phyloP scores from a whole-genome alignment of 2,113 vertebrate species.

The Dicrurus megarhynchus region DNA sequence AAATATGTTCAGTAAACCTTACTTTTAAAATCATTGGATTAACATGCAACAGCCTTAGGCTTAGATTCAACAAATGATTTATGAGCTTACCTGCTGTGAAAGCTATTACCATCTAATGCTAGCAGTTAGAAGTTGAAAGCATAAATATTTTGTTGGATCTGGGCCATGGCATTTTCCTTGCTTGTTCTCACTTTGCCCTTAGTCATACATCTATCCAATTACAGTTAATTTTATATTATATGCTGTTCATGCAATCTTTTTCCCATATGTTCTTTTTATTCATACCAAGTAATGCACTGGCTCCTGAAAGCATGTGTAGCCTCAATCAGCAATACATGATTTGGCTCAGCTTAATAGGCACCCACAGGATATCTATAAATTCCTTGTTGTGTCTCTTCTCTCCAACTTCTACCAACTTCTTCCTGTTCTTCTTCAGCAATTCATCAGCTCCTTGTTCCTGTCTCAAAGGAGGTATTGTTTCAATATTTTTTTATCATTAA shows the following conservation, averaged over 20 bases:
- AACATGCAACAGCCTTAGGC: background rate
- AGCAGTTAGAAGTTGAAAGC: conserved; percentile 17
- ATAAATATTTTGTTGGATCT: conserved; percentile 15
- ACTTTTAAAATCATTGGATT: conserved; percentile 3
- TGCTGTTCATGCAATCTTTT: background rate
- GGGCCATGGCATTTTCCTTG: background rate
- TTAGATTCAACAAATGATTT: conserved; percentile 13
- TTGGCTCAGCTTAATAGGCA: background rate
- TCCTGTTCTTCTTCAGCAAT: background rate
- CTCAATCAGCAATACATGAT: background rate
- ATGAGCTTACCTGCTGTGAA: conserved; percentile 7
- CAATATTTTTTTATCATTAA: background rate
- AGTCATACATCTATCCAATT: conserved; percentile 1
- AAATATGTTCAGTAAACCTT: background rate
- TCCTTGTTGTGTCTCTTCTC: background rate
- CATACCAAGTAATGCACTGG: background rate
- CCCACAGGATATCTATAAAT: background rate
- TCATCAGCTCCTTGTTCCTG: background rate
- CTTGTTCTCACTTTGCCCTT: conserved; percentile 21
- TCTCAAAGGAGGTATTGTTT: background rate
- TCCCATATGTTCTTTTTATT: background rate
- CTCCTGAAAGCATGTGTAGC: background rate
- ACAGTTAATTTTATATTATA: background rate
- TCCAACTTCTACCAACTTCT: background rate
- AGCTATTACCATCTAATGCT: conserved; percentile 10